phyloP scores from a whole-genome alignment of 2,888 invertebrate species.

The Psylliodes chrysocephalus region DNA sequence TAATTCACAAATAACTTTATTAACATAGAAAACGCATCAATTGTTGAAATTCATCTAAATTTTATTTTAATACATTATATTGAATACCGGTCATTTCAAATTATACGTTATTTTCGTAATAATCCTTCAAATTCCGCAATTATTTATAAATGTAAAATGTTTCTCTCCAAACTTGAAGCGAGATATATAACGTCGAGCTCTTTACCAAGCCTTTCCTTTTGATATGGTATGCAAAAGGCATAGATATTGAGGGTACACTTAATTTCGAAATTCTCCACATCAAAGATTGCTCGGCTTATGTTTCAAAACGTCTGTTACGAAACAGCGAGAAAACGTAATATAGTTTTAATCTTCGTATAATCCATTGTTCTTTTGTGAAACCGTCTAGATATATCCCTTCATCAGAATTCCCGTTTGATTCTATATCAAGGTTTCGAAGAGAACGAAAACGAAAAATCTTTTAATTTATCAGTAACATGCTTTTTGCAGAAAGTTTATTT shows the following conservation, averaged over 20 bases:
- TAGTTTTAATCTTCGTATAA: conserved; percentile 13
- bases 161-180: background rate
- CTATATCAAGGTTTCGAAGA: background rate
- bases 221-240: conserved; percentile 1
- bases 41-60: no score
- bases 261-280: conserved; percentile 19
- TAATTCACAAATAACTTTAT: no score
- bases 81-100: no score
- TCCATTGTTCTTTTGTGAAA: conserved; percentile 19
- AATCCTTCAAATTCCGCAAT: background rate
- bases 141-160: background rate
- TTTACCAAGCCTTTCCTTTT: background rate
- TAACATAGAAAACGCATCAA: no score
- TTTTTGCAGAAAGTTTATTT: no score
- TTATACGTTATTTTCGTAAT: no score
- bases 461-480: no score
- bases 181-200: background rate
- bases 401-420: background rate
- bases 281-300: conserved; percentile 6
- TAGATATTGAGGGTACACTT: background rate
- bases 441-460: background rate
- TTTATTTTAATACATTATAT: no score
- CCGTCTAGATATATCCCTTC: background rate
- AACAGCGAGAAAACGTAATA: conserved; percentile 16
- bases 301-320: conserved; percentile 4